Percentiles rank a stretch among this genome's conserved stretches.
These are phyloP conservation scores for Vollenhovia emeryi DNA, from an alignment of 1,140 invertebrate genomes.

Conservation along the genomic window DNA sequence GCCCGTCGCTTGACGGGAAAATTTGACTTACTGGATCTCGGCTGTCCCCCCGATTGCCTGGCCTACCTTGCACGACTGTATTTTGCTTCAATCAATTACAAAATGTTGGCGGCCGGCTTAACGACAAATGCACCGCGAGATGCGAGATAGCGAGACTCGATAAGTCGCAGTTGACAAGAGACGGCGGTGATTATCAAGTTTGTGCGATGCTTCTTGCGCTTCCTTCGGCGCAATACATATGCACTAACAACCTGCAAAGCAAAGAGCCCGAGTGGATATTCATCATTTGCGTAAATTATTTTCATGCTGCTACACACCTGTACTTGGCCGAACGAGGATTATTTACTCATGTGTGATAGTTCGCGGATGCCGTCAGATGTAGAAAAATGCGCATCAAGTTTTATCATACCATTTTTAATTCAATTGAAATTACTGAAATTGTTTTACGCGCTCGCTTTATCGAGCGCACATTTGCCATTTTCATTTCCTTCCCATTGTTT, in stretches of 20 bases:
- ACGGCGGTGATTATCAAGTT: constrained; percentile 52
- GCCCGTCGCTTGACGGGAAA: constrained; percentile 51
- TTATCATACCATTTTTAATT: neutral
- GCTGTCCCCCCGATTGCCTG: constrained; percentile 42
- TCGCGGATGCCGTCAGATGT: neutral
- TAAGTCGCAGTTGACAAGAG: constrained; percentile 53
- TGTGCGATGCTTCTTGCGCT: constrained; percentile 13
- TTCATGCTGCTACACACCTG: neutral
- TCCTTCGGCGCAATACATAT: constrained; percentile 32
- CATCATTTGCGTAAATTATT: constrained; percentile 49
- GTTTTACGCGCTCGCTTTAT: neutral
- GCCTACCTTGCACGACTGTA: constrained; percentile 54
- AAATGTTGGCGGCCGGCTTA: constrained; percentile 45
- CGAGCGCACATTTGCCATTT: neutral
- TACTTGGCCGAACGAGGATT: neutral
- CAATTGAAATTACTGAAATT: neutral
- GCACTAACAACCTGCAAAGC: constrained; percentile 17
- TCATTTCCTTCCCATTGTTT: neutral
- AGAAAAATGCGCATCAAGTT: neutral
- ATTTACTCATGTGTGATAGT: constrained; percentile 6
- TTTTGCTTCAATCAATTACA: constrained; percentile 54
- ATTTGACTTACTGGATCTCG: constrained; percentile 59
- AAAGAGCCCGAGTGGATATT: constrained; percentile 36
- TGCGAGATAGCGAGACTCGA: constrained; percentile 33
- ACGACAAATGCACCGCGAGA: constrained; percentile 26